Evolutionary conservation across 2,797 vertebrate species (phyloP), one percentile per base, ranked within the genome.

Genomic region (Amniataba percoides): DNA sequence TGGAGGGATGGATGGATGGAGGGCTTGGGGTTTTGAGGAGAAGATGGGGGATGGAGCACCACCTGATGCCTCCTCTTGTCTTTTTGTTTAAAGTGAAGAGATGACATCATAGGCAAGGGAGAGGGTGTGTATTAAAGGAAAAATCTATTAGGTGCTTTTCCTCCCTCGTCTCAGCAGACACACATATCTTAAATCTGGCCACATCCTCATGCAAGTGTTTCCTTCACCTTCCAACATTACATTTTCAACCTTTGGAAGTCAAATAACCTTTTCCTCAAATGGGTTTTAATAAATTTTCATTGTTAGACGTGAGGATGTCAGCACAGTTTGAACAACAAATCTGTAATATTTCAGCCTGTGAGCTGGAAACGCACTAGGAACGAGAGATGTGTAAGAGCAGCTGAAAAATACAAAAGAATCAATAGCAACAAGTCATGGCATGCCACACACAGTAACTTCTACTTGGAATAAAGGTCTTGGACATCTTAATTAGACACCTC

Each of bases 1-100:
- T 65, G 48, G 19, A 65, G 69, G 40, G 55, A 42, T 66, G 46
- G 61, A 80, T 72, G 72, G 71, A 52, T 66, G 59, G 34, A 53
- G 15, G 18, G 18, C 11, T 12, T 25, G 42, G 31, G 48, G 45
- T 45, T 68, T 18, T 48, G 14, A 43, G 34, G 58, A 40, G 34
- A 16, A 36, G 34, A 36, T 36, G 21, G 51, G 25, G 34, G 5
- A 2, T 45, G 25, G 31, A 60, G 42, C 53, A 80, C 87, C 93
- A 93, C 90, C 87, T 93, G 92, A 92, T 81, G 63, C 87, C 88
- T 53, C 25, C n/a, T 78, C 40, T 62, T 71, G 23, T 82, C 61
- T 75, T 72, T 80, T 73, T 82, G 59, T 83, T 74, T 31, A 46
- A 60, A 87, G 43, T 34, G 40, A 59, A 82, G 27, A 14, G 23